phyloP scores from a whole-genome alignment of 2,888 invertebrate genomes.

The Troglohyphantes excavatus region DNA sequence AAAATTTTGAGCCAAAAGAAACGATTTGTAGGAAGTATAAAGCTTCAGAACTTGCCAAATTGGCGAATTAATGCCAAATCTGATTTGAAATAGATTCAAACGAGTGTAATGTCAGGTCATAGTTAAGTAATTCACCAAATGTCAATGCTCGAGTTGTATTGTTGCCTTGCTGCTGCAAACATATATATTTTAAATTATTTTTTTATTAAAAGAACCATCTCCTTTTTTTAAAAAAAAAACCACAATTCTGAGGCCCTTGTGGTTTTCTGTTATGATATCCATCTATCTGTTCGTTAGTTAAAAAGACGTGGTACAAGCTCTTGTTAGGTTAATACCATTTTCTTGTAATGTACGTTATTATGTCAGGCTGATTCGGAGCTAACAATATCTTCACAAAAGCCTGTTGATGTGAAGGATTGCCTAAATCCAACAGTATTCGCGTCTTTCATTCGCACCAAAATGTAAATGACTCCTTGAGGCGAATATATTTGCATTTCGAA shows the following conservation, averaged over 20 bases:
- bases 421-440: neutral
- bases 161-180: neutral
- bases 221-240: neutral
- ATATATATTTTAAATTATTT: neutral
- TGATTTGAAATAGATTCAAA: conserved; percentile 22
- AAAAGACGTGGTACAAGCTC: neutral
- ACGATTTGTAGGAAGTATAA: no score
- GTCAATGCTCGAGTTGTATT: conserved; percentile 51
- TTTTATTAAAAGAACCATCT: neutral
- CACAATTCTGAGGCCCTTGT: neutral
- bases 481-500: neutral
- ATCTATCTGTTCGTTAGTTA: no score
- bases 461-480: neutral
- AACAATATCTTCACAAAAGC: neutral
- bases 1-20: no score
- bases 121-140: conserved; percentile 54
- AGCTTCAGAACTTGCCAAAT: no score
- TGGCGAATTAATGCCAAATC: neutral
- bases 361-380: neutral
- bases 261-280: neutral
- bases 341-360: neutral
- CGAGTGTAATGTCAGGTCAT: conserved; percentile 34
- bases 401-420: neutral
- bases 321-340: neutral
- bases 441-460: neutral